Evolutionary conservation across 2,888 invertebrate species (phyloP).

Genomic region (Cyrtodaria siliqua): DNA sequence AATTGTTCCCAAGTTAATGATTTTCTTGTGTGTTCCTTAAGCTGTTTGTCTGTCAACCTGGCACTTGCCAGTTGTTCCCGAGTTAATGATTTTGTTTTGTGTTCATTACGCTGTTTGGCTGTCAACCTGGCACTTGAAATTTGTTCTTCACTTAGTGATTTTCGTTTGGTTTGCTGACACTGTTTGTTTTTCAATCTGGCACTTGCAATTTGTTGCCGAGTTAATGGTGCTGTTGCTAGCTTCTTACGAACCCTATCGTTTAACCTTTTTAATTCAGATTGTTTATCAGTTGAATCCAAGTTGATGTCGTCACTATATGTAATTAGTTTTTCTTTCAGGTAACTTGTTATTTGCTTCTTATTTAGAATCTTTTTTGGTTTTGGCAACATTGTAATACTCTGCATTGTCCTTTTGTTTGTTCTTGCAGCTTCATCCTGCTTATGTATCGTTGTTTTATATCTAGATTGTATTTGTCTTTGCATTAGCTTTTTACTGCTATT

Average conservation of each 20-base stretch:
- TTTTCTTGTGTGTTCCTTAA: slow-evolving; percentile 2
- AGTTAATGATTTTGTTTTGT: not conserved
- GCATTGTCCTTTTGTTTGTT: slow-evolving; percentile 9
- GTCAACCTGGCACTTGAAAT: too few relatives aligned
- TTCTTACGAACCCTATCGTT: too few relatives aligned
- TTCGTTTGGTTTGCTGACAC: too few relatives aligned
- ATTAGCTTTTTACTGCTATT: slow-evolving; percentile 8
- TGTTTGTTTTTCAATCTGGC: slow-evolving; percentile 1
- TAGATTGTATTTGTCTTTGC: slow-evolving; percentile 1
- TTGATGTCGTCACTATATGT: too few relatives aligned
- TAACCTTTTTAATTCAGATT: too few relatives aligned
- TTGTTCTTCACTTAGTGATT: too few relatives aligned
- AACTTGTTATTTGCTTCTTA: too few relatives aligned
- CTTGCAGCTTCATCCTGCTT: slow-evolving; percentile 7
- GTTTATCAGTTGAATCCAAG: too few relatives aligned
- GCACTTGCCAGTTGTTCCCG: not conserved
- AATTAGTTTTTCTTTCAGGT: too few relatives aligned
- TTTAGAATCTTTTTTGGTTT: slow-evolving; percentile 1
- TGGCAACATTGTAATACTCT: slow-evolving; percentile 11
- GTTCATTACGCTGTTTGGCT: not conserved
- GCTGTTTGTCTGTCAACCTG: slow-evolving; percentile 1
- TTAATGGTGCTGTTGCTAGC: not conserved
- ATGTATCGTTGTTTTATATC: not conserved
- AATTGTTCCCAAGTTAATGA: slow-evolving; percentile 1
- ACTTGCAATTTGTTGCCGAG: too few relatives aligned